phyloP scores from a whole-genome alignment of 2,113 vertebrate species.

The Sterna hirundo region DNA sequence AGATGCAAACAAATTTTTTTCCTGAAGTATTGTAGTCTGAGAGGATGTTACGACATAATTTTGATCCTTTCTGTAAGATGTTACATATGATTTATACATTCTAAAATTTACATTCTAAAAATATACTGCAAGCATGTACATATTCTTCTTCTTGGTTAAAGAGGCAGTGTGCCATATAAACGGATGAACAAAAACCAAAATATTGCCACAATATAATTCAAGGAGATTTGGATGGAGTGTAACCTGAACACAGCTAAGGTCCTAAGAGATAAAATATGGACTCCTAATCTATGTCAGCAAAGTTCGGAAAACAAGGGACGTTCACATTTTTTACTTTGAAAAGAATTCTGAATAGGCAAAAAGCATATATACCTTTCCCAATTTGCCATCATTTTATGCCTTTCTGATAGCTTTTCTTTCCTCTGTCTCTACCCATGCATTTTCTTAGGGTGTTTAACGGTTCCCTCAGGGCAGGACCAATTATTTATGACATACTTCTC shows the following conservation, averaged over 20 bases:
- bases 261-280: not conserved
- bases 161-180: not conserved
- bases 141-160: not conserved
- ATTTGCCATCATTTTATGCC: not conserved
- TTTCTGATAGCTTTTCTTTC: conserved; percentile 19
- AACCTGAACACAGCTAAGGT: not conserved
- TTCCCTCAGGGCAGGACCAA: conserved; percentile 65
- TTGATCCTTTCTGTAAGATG: not conserved
- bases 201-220: not conserved
- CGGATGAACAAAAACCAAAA: not conserved
- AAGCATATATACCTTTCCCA: not conserved
- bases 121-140: not conserved
- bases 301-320: not conserved
- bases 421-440: conserved; percentile 33
- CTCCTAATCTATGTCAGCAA: not conserved
- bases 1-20: not conserved
- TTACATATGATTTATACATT: not conserved
- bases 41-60: not conserved
- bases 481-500: conserved; percentile 78
- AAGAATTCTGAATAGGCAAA: not conserved
- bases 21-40: not conserved
- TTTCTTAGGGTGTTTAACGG: conserved; percentile 70
- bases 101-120: conserved; percentile 1
- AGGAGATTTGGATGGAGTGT: not conserved
- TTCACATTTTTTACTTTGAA: not conserved